Evolutionary conservation across 2,797 vertebrate genomes (phyloP), one percentile per base, ranked within the genome.

Genomic region (Hypotaenidia philippensis): DNA sequence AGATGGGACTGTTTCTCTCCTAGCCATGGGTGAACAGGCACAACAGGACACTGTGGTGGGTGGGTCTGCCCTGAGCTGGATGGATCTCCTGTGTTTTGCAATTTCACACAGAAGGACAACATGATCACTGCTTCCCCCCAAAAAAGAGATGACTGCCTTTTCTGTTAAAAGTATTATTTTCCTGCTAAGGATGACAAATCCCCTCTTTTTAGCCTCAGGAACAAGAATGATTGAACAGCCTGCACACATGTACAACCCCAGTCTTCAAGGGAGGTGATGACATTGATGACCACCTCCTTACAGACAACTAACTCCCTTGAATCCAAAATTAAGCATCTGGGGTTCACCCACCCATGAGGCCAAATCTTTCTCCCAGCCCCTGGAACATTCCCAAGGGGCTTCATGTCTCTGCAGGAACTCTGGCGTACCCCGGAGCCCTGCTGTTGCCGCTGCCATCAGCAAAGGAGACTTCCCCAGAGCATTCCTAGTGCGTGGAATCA

Each of bases 401-500:
- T 25, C 0, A 0, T 4, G 3, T 29, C 53, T 69, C 61, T 59
- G 34, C 8, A 66, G 41, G 23, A 41, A 32, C 16, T 15, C 17
- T 22, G n/a, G 50, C 18, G 14, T 18, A 25, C 10, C 52, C 31
- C 21, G 27, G 34, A 76, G 49, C 5, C 6, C 49, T 19, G 4
- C 18, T 2, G 0, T 1, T 50, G 20, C 44, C 66, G 60, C 56
- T 68, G 31, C 3, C 1, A 10, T 41, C 50, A 69, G 44, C 45
- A 61, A 34, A 1, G 7, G 26, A 0, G 5, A 38, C 34, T 10
- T 68, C 23, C 32, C 4, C 1, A 5, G 40, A 29, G 11, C 15
- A n/a, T 5, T 34, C 1, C 0, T 2, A 0, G 21, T 13, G 6
- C 0, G 0, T 21, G 9, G 27, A 12, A 27, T 52, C 53, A 32